Percentiles rank a stretch among this genome's conserved stretches.
Conservation (phyloP, 2,113 vertebrate genomes). For the Zosterops japonicus region DNA sequence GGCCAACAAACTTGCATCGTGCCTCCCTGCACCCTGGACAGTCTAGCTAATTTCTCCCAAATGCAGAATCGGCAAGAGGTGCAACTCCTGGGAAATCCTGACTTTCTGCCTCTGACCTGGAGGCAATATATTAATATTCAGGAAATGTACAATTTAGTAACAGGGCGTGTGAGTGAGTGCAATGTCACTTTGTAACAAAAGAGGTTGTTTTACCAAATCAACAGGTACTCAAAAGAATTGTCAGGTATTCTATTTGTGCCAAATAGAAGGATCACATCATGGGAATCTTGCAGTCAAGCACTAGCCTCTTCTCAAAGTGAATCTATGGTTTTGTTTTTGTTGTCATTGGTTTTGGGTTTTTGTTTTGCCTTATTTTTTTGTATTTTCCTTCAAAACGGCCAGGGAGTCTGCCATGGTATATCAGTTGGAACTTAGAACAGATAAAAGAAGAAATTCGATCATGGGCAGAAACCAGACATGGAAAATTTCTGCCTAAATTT, state of each 20-base stretch:
- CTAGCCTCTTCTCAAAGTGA: neutral
- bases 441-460: neutral
- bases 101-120: neutral
- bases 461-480: neutral
- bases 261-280: neutral
- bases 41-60: neutral
- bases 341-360: too few relatives aligned
- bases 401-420: neutral
- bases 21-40: neutral
- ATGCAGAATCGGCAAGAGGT: neutral
- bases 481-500: neutral
- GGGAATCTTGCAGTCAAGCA: neutral
- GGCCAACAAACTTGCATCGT: neutral
- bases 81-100: neutral
- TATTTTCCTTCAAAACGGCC: neutral
- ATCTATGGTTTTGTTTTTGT: neutral
- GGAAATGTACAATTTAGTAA: neutral
- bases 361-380: neutral
- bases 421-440: neutral
- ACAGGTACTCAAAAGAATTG: neutral
- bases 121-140: neutral
- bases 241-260: neutral
- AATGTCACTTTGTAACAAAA: neutral
- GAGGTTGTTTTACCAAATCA: neutral
- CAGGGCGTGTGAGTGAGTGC: neutral